Base-by-base conservation (phyloP, 2,797 vertebrate genomes). In the Sternarchorhynchus goeldii region DNA sequence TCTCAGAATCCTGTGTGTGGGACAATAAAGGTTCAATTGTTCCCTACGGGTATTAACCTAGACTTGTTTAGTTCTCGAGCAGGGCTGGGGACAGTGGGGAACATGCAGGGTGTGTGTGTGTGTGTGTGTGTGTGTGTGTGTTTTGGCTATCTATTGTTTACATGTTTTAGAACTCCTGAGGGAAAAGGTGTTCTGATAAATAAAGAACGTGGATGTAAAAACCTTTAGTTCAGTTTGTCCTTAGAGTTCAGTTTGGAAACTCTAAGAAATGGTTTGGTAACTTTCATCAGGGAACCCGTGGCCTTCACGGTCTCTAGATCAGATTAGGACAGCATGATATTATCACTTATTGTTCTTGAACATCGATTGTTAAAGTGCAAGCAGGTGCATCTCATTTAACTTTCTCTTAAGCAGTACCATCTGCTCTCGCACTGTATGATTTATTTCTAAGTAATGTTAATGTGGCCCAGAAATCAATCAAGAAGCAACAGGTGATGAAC, bases 1-100 rank as follows among this genome's bases (percentile, higher is more conserved):
- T 87, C 83, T 71, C 75, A 83, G 78, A 88, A 87, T 79, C 88
- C 87, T 86, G 84, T 86, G 83, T 82, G 25, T 25, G 25, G 25
- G 25, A 25, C 25, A 84, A 67, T 83, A 70, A 79, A 60, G 80
- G 76, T 80, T 78, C 55, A 79, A 72, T 87, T 82, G 84, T 82
- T 78, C 82, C 53, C 68, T 16, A 57, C 0, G 39, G 68, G 53
- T 32, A 57, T 71, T 71, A 57, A 10, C 20, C 31, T n/a, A 21
- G 6, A 53, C 72, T 78, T 32, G 64, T 78, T 69, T 57, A 78
- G 17, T 50, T 68, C 32, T 56, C 65, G 65, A 72, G 50, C 76
- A 63, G 14, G 55, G 65, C 29, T 39, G 64, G 70, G 75, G 58
- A 73, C 14, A 34, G 45, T 71, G 17, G 39, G 67, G 69, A 58